Evolutionary conservation across 2,888 invertebrate species (phyloP), one percentile per base, ranked within the genome.

Genomic region (Nymphalis c-album): DNA sequence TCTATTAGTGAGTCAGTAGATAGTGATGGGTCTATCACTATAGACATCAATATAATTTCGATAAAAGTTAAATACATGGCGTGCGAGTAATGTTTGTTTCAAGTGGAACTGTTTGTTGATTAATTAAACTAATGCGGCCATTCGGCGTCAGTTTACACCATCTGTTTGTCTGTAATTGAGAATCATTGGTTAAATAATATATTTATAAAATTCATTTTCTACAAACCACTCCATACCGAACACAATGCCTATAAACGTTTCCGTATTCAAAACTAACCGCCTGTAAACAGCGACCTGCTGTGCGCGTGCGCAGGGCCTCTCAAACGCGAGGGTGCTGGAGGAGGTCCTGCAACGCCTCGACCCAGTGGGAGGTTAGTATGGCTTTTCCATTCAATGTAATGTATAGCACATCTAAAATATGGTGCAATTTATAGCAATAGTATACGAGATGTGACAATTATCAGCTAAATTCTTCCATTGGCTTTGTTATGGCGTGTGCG

Each of bases 261-360:
- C 50, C 40, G 46, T 51, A 68, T 68, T 64, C 26, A 64, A 55
- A 68, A 48, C 57, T 61, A 68, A 68, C 68, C 64, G 64, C 65
- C 53, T 68, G 64, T 57, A 20, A 58, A 58, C 48, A 60, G 18
- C 17, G 18, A 17, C 46, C 51, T 51, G 61, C 62, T 18, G 63
- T 20, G 68, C 51, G 68, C 58, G 61, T 22, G 63, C 59, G 58
- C 63, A 20, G 59, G 40, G 26, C 59, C 50, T 53, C 57, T 18
- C 57, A 35, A 16, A 40, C 50, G 57, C 51, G 31, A 31, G 63
- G 47, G 50, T 45, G 20, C 45, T 22, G 18, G 51, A 60, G 69
- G 64, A 67, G 67, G 55, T 48, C 60, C 60, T n/a, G 64, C 10
- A 58, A 64, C 70, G 67, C 67, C 70, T 67, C 40, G 58, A 53